Evolutionary conservation across 2,113 vertebrate species (phyloP), one percentile per base, ranked within the genome.

Genomic region (Chlamydotis undulata): DNA sequence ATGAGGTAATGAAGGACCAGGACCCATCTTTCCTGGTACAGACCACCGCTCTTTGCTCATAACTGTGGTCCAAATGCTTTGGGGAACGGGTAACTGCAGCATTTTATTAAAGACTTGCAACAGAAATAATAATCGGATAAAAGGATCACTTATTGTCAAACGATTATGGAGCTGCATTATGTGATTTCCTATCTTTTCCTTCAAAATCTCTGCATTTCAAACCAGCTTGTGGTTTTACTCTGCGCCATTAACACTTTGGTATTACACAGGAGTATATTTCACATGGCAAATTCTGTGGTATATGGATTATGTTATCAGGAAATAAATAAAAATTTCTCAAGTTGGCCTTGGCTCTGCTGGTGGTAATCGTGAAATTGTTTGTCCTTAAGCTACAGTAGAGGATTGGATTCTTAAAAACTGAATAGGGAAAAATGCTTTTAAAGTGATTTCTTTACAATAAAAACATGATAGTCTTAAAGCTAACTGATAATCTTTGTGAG

Each of bases 391-490:
- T 97, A 85, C 94, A 95, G 93, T 80, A 96, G 94, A 63, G 95
- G 97, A 98, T 98, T 98, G 97, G 64, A 83, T 95, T 97, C 96
- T 97, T 97, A 96, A 96, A 97, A 90, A 91, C 82, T 70, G 76
- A 95, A 91, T 79, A 93, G 76, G 76, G 85, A 96, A 96, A 96
- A 98, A 97, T 97, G 97, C 96, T 98, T 98, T 98, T 95, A 97
- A 89, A 89, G 96, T 97, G 93, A 97, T 98, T 98, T 96, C 92
- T 96, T 97, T 96, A 86, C 88, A 94, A 96, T 83, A 96, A 96
- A 95, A 93, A 87, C 85, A 74, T 74, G 74, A 89, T 95, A 94
- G 95, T 95, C 94, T 97, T 96, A 95, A 96, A 94, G 90, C 90
- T 93, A 91, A 97, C 95, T 88, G 89, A 84, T 79, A 84, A 75